phyloP scores from a whole-genome alignment of 2,888 invertebrate genomes.

The Rhopalosiphum nymphaeae region DNA sequence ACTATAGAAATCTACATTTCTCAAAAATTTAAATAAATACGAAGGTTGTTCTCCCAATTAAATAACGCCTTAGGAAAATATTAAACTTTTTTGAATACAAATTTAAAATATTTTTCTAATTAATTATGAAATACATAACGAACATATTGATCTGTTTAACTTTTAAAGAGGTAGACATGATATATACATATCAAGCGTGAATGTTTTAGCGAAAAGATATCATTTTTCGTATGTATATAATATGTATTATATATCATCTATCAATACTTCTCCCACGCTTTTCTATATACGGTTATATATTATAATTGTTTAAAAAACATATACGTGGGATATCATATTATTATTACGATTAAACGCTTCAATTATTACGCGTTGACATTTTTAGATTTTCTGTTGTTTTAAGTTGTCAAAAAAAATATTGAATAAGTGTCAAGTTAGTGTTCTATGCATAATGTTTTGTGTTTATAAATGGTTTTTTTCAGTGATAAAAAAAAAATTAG shows the following conservation, averaged over 20 bases:
- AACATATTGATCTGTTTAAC: not conserved
- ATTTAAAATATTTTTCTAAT: not conserved
- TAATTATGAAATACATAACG: not conserved
- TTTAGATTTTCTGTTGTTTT: not conserved
- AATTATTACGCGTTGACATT: not conserved
- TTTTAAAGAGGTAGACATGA: not conserved
- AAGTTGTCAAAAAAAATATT: not conserved
- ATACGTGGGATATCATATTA: not conserved
- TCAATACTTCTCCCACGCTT: not conserved
- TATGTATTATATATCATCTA: not conserved
- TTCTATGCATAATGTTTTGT: not conserved
- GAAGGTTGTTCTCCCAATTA: no score
- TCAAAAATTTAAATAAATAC: no score
- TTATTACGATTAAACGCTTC: not conserved
- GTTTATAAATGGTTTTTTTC: not conserved
- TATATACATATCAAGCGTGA: not conserved
- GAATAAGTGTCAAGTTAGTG: not conserved
- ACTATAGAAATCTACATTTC: no score
- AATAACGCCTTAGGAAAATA: not conserved
- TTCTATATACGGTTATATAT: not conserved
- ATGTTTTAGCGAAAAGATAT: not conserved
- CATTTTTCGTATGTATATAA: not conserved
- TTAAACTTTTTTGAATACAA: not conserved
- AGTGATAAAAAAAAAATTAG: not conserved
- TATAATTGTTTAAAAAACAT: not conserved